Evolutionary conservation across 2,888 invertebrate genomes (phyloP).

Genomic region (Cosmopolites sordidus): DNA sequence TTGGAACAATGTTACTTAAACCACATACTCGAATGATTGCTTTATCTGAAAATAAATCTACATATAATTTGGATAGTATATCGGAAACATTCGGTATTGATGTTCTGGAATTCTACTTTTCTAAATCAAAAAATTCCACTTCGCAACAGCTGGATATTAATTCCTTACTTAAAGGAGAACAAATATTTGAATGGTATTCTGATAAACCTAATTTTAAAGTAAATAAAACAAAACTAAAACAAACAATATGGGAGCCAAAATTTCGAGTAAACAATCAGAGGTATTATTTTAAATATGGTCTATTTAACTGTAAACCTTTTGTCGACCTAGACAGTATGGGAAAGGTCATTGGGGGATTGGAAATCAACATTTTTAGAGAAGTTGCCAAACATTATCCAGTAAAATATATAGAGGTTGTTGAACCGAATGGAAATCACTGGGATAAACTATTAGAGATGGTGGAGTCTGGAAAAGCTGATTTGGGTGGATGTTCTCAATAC

Average conservation of each 20-base stretch:
- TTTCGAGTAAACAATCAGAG: not conserved
- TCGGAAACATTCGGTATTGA: conserved; percentile 8
- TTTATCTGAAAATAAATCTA: conserved; percentile 2
- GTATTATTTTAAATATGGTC: not conserved
- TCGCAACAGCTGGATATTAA: too few species aligned
- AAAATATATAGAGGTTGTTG: not conserved
- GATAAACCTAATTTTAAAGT: not conserved
- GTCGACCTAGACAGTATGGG: not conserved
- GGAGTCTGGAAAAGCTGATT: conserved; percentile 24
- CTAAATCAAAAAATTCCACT: not conserved
- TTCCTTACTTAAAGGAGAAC: not conserved
- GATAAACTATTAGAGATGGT: conserved; percentile 19
- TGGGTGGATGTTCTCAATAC: conserved; percentile 36
- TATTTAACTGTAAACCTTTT: not conserved
- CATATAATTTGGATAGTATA: conserved; percentile 1
- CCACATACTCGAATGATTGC: conserved; percentile 10
- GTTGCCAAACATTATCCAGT: not conserved
- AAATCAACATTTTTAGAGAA: conserved; percentile 1
- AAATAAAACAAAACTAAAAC: not conserved
- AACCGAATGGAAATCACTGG: conserved; percentile 25
- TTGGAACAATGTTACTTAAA: not conserved
- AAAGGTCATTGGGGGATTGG: not conserved
- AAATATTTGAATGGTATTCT: not conserved
- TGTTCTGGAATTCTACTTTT: conserved; percentile 8
- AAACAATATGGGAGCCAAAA: not conserved